Base-by-base conservation (phyloP, 2,797 vertebrate species). In the Propithecus perrieri region DNA sequence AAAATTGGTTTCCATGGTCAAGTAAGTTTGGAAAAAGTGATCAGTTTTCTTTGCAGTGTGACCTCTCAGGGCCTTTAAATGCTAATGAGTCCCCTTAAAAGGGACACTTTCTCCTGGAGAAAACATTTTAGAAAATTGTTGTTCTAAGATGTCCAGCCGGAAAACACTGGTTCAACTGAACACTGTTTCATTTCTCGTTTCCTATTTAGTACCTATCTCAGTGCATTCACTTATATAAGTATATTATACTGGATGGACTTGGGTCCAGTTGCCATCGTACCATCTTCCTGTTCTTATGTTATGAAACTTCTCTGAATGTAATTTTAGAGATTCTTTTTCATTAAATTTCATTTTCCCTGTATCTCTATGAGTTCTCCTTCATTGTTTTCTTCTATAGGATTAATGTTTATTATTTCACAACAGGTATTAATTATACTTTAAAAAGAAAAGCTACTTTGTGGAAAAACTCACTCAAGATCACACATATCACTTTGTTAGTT, bases 391-490 rank as follows among this genome's bases (percentile, higher is more conserved):
- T 88, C 46, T 53, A 28, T 38, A 50, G 30, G 15, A 33, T 84
- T 89, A 59, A 35, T 85, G 72, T 72, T 61, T 88, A 69, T 87
- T 89, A 74, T 85, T 93, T 97, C 72, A 92, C 1, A 86, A 46
- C 1, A 67, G 24, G 24, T 65, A n/a, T 57, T 75, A 41, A 38
- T 63, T 71, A 46, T 92, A 7, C 24, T 90, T 79, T 76, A 65
- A 89, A 91, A 94, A 85, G 26, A 67, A 95, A 95, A 63, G 8
- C 41, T 79, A 5, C 11, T 67, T 71, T 87, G 84, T 69, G 61
- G n/a, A 59, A 75, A 92, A 93, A 26, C 59, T 92, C 53, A 63
- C 38, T 74, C 43, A 48, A 53, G 7, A 79, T 79, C 41, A 80
- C 38, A n/a, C 4, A 26, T 7, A 71, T 53, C 38, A 59, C 33